Evolutionary conservation across 2,888 invertebrate genomes (phyloP).

Genomic region (Panzeria rudis): DNA sequence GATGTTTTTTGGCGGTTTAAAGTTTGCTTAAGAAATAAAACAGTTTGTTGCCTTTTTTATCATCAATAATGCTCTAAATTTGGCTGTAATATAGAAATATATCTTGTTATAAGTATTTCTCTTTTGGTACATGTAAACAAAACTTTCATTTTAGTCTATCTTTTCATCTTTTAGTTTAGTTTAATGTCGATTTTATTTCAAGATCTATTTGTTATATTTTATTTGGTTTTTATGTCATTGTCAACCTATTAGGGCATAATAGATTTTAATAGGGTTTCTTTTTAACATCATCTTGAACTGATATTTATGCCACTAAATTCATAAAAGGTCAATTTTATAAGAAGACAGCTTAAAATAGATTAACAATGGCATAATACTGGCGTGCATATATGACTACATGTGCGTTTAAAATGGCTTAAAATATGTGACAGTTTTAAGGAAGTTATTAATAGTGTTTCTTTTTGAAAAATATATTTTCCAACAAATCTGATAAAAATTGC

Average conservation of each 20-base stretch:
- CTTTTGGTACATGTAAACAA: neutral
- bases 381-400: neutral
- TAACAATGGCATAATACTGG: conserved; percentile 13
- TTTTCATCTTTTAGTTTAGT: conserved; percentile 39
- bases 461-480: neutral
- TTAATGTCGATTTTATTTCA: conserved; percentile 62
- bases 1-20: neutral
- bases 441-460: conserved; percentile 20
- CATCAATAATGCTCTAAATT: conserved; percentile 68
- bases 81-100: conserved; percentile 49
- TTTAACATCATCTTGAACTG: conserved; percentile 14
- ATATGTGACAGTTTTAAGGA: conserved; percentile 41
- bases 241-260: conserved; percentile 69
- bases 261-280: conserved; percentile 61
- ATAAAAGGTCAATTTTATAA: conserved; percentile 57
- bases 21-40: neutral
- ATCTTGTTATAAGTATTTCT: neutral
- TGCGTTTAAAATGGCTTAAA: neutral
- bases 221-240: conserved; percentile 31
- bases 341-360: conserved; percentile 43
- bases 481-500: conserved; percentile 28
- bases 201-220: conserved; percentile 54
- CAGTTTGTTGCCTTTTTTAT: conserved; percentile 26
- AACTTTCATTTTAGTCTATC: conserved; percentile 36
- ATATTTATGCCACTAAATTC: conserved; percentile 61